Evolutionary conservation across 2,888 invertebrate genomes (phyloP).

Genomic region (Brachypalpus laphriformis): DNA sequence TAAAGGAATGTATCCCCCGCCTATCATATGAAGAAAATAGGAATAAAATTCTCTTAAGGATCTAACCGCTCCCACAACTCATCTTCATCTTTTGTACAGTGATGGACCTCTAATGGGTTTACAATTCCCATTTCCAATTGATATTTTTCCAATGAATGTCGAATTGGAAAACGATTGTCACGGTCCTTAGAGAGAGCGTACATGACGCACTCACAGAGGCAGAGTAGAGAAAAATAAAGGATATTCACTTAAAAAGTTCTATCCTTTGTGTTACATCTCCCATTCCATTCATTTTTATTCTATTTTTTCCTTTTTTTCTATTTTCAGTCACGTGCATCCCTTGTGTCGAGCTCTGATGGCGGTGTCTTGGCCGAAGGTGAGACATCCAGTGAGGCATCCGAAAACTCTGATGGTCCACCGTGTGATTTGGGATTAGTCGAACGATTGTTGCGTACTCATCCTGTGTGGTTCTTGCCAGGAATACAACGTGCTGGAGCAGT

Average conservation of each 20-base stretch:
- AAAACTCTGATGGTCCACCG: constrained; percentile 85
- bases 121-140: constrained; percentile 73
- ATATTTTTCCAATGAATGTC: constrained; percentile 63
- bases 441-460: constrained; percentile 94
- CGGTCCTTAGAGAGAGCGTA: constrained; percentile 39
- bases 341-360: constrained; percentile 84
- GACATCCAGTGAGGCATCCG: constrained; percentile 86
- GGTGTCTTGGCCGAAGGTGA: constrained; percentile 85
- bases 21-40: constrained; percentile 15
- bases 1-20: not conserved
- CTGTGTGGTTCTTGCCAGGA: constrained; percentile 97
- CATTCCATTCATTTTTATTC: not conserved
- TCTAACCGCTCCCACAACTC: constrained; percentile 5
- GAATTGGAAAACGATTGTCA: constrained; percentile 65
- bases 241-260: constrained; percentile 39
- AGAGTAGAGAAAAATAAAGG: not conserved
- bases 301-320: constrained; percentile 62
- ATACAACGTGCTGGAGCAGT: constrained; percentile 96
- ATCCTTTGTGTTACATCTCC: constrained; percentile 29
- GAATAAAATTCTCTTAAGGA: constrained; percentile 44
- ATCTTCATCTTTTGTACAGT: constrained; percentile 36
- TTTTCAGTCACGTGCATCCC: constrained; percentile 82
- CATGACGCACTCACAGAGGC: constrained; percentile 23
- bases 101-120: constrained; percentile 71
- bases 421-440: constrained; percentile 94